Conservation (phyloP, 2,113 vertebrate species). For the Tonatia bakeri region DNA sequence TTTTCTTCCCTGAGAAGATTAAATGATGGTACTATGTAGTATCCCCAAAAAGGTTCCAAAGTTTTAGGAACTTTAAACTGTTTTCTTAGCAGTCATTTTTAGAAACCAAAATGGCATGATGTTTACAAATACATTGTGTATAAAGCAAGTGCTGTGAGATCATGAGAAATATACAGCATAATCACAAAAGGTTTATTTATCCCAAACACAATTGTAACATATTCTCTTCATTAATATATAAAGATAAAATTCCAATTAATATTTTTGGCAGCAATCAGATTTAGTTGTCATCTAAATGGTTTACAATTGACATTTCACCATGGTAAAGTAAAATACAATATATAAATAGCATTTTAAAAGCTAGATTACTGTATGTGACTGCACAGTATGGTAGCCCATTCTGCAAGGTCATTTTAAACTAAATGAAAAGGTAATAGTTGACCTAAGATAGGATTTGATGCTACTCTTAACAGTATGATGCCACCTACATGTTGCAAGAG, state of each 20-base stretch:
- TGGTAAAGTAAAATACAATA: background rate
- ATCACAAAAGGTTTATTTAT: background rate
- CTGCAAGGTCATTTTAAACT: conserved; percentile 60
- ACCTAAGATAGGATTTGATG: conserved; percentile 56
- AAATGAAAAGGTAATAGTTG: conserved; percentile 61
- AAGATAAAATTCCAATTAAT: background rate
- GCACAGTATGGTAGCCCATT: background rate
- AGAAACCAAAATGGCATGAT: background rate
- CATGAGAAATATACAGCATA: background rate
- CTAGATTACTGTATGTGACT: background rate
- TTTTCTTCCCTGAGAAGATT: background rate
- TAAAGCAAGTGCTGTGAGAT: background rate
- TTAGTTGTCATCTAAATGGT: background rate
- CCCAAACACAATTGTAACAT: background rate
- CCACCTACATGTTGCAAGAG: conserved; percentile 32
- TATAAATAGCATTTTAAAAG: conserved; percentile 22
- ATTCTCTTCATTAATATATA: background rate
- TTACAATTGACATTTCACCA: background rate
- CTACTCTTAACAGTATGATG: conserved; percentile 49
- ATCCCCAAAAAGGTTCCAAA: background rate
- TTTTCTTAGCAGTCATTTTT: background rate
- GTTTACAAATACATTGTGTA: background rate
- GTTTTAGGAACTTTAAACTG: background rate
- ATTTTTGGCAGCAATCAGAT: background rate
- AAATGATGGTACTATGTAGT: background rate